Base-by-base conservation (phyloP, 1,140 invertebrate species). In the Aphis craccivora region DNA sequence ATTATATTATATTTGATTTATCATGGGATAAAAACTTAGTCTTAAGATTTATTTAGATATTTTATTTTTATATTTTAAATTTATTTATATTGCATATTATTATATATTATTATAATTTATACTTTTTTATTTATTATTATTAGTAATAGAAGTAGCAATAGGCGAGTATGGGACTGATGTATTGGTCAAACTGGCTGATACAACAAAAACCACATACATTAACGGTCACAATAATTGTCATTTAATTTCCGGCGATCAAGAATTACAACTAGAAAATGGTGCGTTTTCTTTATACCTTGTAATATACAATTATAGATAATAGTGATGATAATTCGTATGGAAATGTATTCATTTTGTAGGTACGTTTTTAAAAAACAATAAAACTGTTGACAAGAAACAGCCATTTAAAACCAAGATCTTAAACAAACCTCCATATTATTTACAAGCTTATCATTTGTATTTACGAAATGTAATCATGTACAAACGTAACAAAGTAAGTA, bases 91-190 rank as follows among this genome's bases (percentile, higher is more conserved):
- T 67, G 25, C n/a, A 30, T 60, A 60, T 67, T 67, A 30, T 67
- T 67, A 67, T 67, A 11, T 51, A 48, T 11, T 11, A 48, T 48
- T 48, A 48, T 55, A 23, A n/a, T n/a, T 76, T 76, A n/a, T n/a
- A n/a, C n/a, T 76, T 45, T 25, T 86, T 86, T n/a, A 43, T 88
- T 20, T 60, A 20, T 40, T 40, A 40, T 40, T 96, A 96, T 94
- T 95, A 98, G 97, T 98, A 91, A 96, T 98, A 95, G 97, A 98
- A 95, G 96, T 98, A 1, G 97, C 97, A 7, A 97, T 97, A 37
- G 97, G 97, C 8, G 97, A 98, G 94, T 97, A 97, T 94, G 95
- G 95, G 0, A 95, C 96, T 25, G 95, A 96, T 88, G 95, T 84
- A 22, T 35, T 93, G 48, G 51, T 20, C 6, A 86, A 84, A 93